Conservation (phyloP, 2,113 vertebrate species). For the Megaceryle torquata region DNA sequence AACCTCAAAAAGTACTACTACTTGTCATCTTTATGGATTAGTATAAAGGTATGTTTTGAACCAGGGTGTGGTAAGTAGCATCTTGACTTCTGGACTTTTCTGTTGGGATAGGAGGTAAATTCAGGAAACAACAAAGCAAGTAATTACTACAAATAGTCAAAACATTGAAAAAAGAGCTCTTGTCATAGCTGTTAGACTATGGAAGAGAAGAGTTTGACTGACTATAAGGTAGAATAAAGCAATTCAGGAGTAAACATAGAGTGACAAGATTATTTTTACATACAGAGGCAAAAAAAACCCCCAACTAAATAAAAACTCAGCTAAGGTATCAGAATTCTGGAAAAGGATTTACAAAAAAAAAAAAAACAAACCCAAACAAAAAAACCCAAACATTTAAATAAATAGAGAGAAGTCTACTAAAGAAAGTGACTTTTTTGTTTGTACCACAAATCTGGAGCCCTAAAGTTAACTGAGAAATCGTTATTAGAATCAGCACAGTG, state of each 20-base stretch:
- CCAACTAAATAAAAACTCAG: background rate
- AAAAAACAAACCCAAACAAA: background rate
- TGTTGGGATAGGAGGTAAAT: background rate
- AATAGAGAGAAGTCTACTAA: background rate
- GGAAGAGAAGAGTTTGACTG: background rate
- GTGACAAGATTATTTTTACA: background rate
- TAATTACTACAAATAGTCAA: background rate
- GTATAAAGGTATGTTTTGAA: background rate
- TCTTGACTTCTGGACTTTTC: background rate
- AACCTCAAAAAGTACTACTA: background rate
- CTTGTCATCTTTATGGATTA: background rate
- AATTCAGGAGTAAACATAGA: background rate
- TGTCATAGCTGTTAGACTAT: background rate
- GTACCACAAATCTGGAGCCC: background rate
- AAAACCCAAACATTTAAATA: background rate
- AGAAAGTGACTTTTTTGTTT: background rate
- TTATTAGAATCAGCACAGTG: background rate
- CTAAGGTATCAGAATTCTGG: background rate
- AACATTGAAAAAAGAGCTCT: background rate
- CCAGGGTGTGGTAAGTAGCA: background rate
- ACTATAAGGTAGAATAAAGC: background rate
- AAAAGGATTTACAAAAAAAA: background rate
- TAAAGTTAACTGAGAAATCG: background rate
- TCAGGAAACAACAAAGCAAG: background rate
- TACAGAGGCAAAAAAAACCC: background rate